A percentile compares a stretch with the other conserved stretches of the same genome.
Evolutionary conservation across 2,797 vertebrate genomes (phyloP).

Genomic region (Coendou prehensilis): DNA sequence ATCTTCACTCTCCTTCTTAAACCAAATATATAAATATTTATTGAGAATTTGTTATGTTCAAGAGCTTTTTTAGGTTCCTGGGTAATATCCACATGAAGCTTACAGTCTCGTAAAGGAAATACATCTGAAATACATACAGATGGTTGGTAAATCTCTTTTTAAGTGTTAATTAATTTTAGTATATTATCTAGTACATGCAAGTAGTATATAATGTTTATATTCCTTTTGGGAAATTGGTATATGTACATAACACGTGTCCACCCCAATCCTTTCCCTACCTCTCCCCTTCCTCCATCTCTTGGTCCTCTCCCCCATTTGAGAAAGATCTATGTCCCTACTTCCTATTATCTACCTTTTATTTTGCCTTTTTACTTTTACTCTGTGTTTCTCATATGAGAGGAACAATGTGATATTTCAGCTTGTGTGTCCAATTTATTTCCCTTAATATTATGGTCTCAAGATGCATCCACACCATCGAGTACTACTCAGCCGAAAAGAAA

Average conservation of each 20-base stretch:
- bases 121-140: background rate
- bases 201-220: background rate
- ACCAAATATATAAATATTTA: background rate
- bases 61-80: background rate
- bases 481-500: background rate
- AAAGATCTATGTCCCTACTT: background rate
- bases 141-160: background rate
- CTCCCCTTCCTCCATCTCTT: background rate
- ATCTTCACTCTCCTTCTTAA: background rate
- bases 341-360: background rate
- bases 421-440: background rate
- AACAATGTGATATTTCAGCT: no score
- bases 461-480: background rate
- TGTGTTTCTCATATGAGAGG: background rate
- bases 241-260: background rate
- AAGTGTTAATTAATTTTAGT: background rate
- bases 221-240: background rate
- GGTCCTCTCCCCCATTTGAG: background rate
- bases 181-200: background rate
- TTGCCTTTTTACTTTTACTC: background rate
- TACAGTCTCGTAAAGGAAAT: background rate
- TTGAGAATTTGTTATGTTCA: background rate
- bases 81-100: background rate
- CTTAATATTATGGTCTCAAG: background rate
- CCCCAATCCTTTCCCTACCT: background rate